Conservation (phyloP, 2,888 invertebrate genomes). For the Lasioglossum vierecki region DNA sequence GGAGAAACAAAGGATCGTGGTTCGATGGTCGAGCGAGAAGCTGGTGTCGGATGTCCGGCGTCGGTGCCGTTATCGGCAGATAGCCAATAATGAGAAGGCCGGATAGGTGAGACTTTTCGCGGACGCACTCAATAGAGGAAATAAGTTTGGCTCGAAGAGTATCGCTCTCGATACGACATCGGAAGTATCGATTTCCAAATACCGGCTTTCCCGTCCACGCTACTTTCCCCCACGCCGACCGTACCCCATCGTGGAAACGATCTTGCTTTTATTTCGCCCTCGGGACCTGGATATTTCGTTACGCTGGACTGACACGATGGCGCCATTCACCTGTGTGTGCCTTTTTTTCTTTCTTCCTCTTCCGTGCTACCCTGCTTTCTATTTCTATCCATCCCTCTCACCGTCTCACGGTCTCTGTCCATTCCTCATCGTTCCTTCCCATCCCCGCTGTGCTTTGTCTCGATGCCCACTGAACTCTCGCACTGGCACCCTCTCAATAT, state of each 20-base stretch:
- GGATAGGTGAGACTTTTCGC: slow-evolving; percentile 58
- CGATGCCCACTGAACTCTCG: not conserved
- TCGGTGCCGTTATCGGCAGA: slow-evolving; percentile 15
- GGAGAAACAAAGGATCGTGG: not conserved
- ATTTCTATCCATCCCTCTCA: not conserved
- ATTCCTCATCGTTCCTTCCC: not conserved
- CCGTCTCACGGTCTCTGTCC: not conserved
- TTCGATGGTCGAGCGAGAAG: slow-evolving; percentile 28
- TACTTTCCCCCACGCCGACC: slow-evolving; percentile 51
- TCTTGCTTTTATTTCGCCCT: slow-evolving; percentile 65
- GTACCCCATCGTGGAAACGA: slow-evolving; percentile 55
- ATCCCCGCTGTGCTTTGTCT: not conserved
- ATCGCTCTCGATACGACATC: slow-evolving; percentile 62
- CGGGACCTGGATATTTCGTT: slow-evolving; percentile 60
- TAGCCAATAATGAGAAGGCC: slow-evolving; percentile 58
- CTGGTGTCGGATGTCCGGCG: not conserved
- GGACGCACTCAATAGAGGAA: slow-evolving; percentile 25
- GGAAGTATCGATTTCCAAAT: slow-evolving; percentile 70
- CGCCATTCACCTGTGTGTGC: not conserved
- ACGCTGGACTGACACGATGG: slow-evolving; percentile 39
- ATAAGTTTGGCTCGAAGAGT: slow-evolving; percentile 59
- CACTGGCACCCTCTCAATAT: slow-evolving; percentile 24
- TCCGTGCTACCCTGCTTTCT: not conserved
- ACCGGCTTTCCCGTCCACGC: slow-evolving; percentile 50
- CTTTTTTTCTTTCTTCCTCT: not conserved